Evolutionary conservation across 2,888 invertebrate species (phyloP).

Genomic region (Anarsia innoxiella): DNA sequence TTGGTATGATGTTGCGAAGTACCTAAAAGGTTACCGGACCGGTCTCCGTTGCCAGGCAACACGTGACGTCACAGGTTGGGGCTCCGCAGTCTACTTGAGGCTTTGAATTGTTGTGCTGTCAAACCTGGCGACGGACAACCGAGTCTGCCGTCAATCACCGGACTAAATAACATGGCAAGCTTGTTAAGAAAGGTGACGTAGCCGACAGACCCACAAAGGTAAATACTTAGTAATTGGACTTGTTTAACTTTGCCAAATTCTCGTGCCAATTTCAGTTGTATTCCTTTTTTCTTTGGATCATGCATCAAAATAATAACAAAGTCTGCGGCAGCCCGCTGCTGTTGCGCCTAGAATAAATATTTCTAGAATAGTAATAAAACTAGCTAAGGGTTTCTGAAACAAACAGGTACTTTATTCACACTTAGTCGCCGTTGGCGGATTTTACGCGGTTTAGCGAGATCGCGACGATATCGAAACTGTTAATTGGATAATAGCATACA

Average conservation of each 20-base stretch:
- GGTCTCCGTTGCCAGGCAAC: constrained; percentile 5
- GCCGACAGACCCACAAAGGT: constrained; percentile 10
- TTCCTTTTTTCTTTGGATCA: too few relatives aligned
- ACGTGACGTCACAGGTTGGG: constrained; percentile 11
- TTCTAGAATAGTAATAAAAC: too few relatives aligned
- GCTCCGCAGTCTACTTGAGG: background rate
- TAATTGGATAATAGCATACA: constrained; percentile 38
- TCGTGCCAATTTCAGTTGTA: too few relatives aligned
- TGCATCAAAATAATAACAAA: too few relatives aligned
- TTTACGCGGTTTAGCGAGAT: constrained; percentile 35
- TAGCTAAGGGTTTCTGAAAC: constrained; percentile 29
- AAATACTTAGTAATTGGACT: constrained; percentile 5
- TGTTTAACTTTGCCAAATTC: constrained; percentile 5
- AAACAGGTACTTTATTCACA: constrained; percentile 27
- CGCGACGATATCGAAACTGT: constrained; percentile 28
- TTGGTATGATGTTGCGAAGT: background rate
- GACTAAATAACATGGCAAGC: constrained; percentile 11
- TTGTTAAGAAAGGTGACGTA: constrained; percentile 10
- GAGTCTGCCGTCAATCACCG: constrained; percentile 11
- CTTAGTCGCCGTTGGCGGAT: constrained; percentile 24
- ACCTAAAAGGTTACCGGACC: constrained; percentile 11
- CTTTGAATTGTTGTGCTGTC: constrained; percentile 3
- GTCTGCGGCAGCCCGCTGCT: too few relatives aligned
- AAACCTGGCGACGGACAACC: constrained; percentile 11
- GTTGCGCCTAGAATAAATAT: too few relatives aligned